Conservation (phyloP, 1,140 invertebrate genomes). For the Campodea augens region DNA sequence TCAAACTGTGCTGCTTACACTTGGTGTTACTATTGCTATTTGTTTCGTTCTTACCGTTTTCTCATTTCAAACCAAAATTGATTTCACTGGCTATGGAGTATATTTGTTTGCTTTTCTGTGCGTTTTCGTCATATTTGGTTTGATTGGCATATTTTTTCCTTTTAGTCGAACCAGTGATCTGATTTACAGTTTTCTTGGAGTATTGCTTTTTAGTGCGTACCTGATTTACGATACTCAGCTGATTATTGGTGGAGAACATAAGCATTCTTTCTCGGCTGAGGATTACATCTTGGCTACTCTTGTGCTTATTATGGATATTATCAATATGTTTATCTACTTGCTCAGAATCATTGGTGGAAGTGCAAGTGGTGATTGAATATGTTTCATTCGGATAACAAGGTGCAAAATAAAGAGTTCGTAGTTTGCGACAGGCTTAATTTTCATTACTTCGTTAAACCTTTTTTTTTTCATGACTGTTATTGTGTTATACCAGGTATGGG, state of each 20-base stretch:
- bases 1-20: constrained; percentile 22
- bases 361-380: too few species aligned
- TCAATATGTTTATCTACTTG: background rate
- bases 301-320: constrained; percentile 24
- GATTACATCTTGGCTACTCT: constrained; percentile 36
- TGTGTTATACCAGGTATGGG: too few species aligned
- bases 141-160: constrained; percentile 13
- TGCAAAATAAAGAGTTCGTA: too few species aligned
- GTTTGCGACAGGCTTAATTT: too few species aligned
- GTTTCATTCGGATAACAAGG: too few species aligned
- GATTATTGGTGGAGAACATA: constrained; percentile 36
- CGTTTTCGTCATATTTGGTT: constrained; percentile 29
- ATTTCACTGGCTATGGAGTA: constrained; percentile 28
- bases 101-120: constrained; percentile 27
- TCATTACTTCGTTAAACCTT: too few species aligned
- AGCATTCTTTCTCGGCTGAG: constrained; percentile 29
- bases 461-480: too few species aligned
- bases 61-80: constrained; percentile 24
- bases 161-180: constrained; percentile 14
- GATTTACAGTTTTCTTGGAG: constrained; percentile 28
- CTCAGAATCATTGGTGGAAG: background rate
- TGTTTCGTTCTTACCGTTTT: constrained; percentile 31
- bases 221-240: constrained; percentile 37
- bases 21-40: constrained; percentile 25
- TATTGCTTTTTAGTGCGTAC: constrained; percentile 30